Percentiles rank a stretch among this genome's conserved stretches.
These are phyloP conservation scores for Barbus barbus DNA, from an alignment of 2,113 vertebrate species.

Conservation along the genomic window DNA sequence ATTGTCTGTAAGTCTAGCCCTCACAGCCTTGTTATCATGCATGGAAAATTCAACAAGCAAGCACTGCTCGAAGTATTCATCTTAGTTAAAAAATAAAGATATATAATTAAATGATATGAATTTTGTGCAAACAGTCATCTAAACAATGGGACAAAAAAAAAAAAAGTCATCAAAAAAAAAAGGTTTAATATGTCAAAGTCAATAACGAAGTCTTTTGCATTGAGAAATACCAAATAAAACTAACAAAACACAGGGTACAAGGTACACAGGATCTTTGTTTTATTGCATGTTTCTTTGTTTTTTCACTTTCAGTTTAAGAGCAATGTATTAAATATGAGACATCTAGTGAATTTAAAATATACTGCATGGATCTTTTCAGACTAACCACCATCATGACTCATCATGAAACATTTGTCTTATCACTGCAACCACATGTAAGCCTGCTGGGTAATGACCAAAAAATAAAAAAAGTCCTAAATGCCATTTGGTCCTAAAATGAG, in stretches of 20 bases:
- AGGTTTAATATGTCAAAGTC: neutral
- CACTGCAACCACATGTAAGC: neutral
- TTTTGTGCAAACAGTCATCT: neutral
- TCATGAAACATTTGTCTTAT: neutral
- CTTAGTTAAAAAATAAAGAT: no score
- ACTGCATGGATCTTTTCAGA: neutral
- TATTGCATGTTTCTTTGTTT: neutral
- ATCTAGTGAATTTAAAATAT: neutral
- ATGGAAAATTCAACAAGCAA: no score
- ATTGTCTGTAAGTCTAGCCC: no score
- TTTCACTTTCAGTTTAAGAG: no score
- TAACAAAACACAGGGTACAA: no score
- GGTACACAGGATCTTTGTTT: no score
- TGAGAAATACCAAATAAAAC: no score
- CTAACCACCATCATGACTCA: neutral
- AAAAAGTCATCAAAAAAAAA: neutral
- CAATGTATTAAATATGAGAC: neutral
- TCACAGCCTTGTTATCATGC: no score
- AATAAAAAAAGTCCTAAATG: conserved; percentile 16
- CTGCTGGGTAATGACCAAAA: conserved; percentile 5
- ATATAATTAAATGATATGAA: no score
- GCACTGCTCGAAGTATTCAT: neutral
- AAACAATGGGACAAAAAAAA: neutral
- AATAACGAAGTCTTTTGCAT: neutral
- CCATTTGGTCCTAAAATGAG: conserved; percentile 46